Base-by-base conservation (phyloP, 2,888 invertebrate species). In the Parnassius glacialis region DNA sequence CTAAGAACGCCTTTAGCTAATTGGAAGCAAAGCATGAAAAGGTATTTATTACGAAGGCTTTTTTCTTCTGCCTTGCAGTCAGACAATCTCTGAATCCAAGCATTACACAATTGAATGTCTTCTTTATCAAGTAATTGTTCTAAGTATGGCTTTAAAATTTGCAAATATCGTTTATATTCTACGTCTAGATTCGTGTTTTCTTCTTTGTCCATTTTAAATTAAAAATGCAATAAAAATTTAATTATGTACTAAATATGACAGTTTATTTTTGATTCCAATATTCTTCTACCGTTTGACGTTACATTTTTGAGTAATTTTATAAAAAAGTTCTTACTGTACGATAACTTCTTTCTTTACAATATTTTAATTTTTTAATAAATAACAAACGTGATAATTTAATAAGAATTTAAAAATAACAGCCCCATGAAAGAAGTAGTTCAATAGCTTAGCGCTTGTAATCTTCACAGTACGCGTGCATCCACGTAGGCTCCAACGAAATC, bases 81-180 rank as follows among this genome's bases (percentile, higher is more conserved):
- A 0, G 83, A 82, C 0, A 91, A 76, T 63, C 81, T 81, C 61
- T 83, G 76, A n/a, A 91, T 84, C 90, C 90, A 91, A 3, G 83
- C 75, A 60, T 84, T 83, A 65, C 90, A 90, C 7, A 84, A 72
- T 34, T 78, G 73, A 9, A 85, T 83, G 5, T 81, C 73, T 47
- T 84, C 75, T 52, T 79, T 67, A 52, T 89, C 81, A 2, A 74
- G 70, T 10, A 90, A 66, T 65, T 86, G 84, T 13, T 69, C 72
- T 47, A 90, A 69, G 67, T 87, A 84, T 1, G 88, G 84, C 63
- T 80, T 71, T 67, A 90, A 69, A 44, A 90, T 84, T 74, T 90
- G 80, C 58, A 89, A 73, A 64, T 88, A 88, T 47, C 84, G 76
- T 73, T 83, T 87, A 64, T 77, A 90, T 72, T 89, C 89, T 42